Evolutionary conservation across 2,113 vertebrate genomes (phyloP).

Genomic region (Aegotheles bennettii): DNA sequence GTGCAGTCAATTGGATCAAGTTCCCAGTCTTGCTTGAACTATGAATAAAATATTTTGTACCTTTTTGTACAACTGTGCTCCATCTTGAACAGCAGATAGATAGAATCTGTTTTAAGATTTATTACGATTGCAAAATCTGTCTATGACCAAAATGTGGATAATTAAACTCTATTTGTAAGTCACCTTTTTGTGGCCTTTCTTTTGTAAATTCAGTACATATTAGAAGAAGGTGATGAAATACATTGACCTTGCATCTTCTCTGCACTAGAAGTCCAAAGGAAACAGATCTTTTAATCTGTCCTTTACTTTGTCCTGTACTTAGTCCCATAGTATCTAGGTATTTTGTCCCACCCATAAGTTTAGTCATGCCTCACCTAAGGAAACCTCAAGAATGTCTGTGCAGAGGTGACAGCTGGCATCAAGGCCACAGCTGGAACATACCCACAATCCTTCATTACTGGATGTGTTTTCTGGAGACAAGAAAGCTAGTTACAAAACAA

Average conservation of each 20-base stretch:
- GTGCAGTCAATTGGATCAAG: neutral
- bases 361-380: neutral
- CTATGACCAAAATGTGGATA: neutral
- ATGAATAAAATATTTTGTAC: constrained; percentile 47
- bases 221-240: neutral
- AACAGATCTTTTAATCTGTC: neutral
- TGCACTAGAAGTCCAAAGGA: neutral
- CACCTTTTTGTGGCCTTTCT: neutral
- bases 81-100: neutral
- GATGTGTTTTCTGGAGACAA: neutral
- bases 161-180: neutral
- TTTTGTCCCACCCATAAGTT: neutral
- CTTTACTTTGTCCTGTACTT: neutral
- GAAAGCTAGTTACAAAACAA: neutral
- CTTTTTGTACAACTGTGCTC: neutral
- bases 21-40: neutral
- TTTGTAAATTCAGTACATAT: neutral
- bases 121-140: neutral
- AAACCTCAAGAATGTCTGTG: neutral
- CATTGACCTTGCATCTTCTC: neutral
- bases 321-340: accelerated
- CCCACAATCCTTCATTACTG: neutral
- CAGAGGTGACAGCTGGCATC: neutral
- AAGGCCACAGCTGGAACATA: neutral
- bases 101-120: neutral